Evolutionary conservation across 2,888 invertebrate species (phyloP), one percentile per base, ranked within the genome.

Genomic region (Polyommatus iphigenia): DNA sequence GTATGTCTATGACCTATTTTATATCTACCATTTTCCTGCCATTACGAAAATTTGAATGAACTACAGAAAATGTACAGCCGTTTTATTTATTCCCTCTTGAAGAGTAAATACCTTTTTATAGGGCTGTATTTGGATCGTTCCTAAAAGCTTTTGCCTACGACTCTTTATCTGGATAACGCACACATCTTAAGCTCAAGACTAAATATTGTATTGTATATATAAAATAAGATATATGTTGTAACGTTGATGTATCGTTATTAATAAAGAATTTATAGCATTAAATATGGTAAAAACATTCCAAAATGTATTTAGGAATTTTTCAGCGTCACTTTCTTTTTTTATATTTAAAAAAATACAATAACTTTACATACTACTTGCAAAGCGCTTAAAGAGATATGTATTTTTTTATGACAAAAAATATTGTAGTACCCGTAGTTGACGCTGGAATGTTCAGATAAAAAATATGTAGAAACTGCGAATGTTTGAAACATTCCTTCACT

Each of bases 121-220:
- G 24, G 13, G 62, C 24, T 62, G 6, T 24, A 13, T 62, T 62
- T 62, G 62, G 24, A 62, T 62, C 24, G 24, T 24, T 24, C 13
- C 20, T 73, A 46, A 46, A 46, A 54, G 54, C 54, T 13, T 75
- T 75, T 50, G 29, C 54, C 46, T 24, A 8, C 75, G 5, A n/a
- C 71, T 77, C 78, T 79, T 76, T 76, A 73, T 77, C 78, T 73
- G 71, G 82, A 83, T 85, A 82, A 89, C 93, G 93, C 93, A 93
- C 93, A 93, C 85, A 91, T 91, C 89, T 75, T 20, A 88, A 89
- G 90, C 88, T 89, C 87, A 92, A 93, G 93, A 93, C 93, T 93
- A 88, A 84, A 87, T 86, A 86, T 85, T 87, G 84, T 87, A 88
- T 88, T 91, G 87, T 91, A 91, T 85, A 88, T 87, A 85, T 82